Evolutionary conservation across 2,888 invertebrate genomes (phyloP).

Genomic region (Drosophila anomalipes): DNA sequence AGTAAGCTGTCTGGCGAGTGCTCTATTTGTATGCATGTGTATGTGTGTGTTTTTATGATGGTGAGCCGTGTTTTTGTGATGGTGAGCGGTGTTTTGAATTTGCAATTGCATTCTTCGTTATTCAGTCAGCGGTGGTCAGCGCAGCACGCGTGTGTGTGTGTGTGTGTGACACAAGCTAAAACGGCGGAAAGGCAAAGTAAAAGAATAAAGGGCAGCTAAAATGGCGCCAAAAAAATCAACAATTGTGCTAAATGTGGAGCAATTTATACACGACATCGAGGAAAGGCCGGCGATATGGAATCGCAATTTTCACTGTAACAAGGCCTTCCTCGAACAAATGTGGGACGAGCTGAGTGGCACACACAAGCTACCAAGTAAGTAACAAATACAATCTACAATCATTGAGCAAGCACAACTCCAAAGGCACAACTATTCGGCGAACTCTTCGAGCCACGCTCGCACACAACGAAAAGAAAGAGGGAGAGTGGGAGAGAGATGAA

Average conservation of each 20-base stretch:
- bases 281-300: constrained; percentile 85
- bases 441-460: not conserved
- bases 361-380: constrained; percentile 85
- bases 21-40: not conserved
- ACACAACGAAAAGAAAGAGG: not conserved
- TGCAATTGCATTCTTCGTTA: constrained; percentile 42
- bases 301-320: constrained; percentile 85
- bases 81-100: constrained; percentile 38
- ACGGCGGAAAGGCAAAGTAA: constrained; percentile 18
- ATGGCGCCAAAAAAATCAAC: constrained; percentile 85
- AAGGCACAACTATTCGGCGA: constrained; percentile 33
- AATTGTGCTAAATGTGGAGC: constrained; percentile 85
- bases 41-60: constrained; percentile 8
- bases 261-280: constrained; percentile 85
- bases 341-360: constrained; percentile 84
- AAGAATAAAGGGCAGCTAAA: constrained; percentile 36
- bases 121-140: constrained; percentile 23
- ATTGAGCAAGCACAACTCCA: constrained; percentile 7
- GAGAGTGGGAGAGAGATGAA: not conserved
- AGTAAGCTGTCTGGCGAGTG: not conserved
- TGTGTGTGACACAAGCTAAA: constrained; percentile 29
- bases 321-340: constrained; percentile 85
- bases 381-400: constrained; percentile 4
- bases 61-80: constrained; percentile 17
- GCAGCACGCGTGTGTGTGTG: constrained; percentile 15